These are phyloP conservation scores for Atractosteus spatula DNA, from an alignment of 2,113 vertebrate species.

Conservation along the genomic window DNA sequence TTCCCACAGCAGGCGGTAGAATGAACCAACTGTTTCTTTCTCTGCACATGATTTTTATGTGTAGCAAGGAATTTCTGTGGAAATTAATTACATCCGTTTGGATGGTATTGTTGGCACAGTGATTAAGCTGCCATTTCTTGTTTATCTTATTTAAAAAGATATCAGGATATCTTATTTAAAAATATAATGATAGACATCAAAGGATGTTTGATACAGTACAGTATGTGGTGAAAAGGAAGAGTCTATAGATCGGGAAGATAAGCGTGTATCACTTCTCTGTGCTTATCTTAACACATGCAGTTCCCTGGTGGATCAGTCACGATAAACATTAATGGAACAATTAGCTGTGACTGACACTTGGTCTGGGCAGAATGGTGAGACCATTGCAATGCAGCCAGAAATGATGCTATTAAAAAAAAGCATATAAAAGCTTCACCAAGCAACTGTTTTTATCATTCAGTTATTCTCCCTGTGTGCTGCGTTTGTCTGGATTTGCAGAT, in stretches of 20 bases:
- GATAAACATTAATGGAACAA: conserved; percentile 86
- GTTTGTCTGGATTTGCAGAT: conserved; percentile 79
- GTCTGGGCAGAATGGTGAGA: conserved; percentile 72
- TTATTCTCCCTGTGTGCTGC: conserved; percentile 71
- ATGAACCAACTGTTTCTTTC: conserved; percentile 76
- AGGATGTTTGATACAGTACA: conserved; percentile 55
- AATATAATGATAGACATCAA: conserved; percentile 56
- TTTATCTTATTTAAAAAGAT: conserved; percentile 18
- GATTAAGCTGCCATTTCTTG: conserved; percentile 70
- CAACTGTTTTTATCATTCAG: conserved; percentile 64
- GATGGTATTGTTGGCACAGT: conserved; percentile 71
- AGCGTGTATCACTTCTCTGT: conserved; percentile 72
- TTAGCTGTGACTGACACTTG: conserved; percentile 78
- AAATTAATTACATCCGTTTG: conserved; percentile 75
- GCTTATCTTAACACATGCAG: conserved; percentile 83
- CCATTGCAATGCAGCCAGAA: conserved; percentile 66
- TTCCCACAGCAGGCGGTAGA: conserved; percentile 75
- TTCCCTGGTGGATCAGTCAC: conserved; percentile 77
- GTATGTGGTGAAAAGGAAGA: conserved; percentile 64
- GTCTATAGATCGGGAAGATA: conserved; percentile 74
- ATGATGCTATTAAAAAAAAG: conserved; percentile 65
- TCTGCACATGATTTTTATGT: conserved; percentile 72
- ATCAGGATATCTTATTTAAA: not conserved
- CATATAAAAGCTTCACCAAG: conserved; percentile 73
- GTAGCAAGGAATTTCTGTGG: conserved; percentile 74